Percentiles rank a stretch among this genome's conserved stretches.
phyloP scores from a whole-genome alignment of 2,888 invertebrate species.

The Salticus scenicus region DNA sequence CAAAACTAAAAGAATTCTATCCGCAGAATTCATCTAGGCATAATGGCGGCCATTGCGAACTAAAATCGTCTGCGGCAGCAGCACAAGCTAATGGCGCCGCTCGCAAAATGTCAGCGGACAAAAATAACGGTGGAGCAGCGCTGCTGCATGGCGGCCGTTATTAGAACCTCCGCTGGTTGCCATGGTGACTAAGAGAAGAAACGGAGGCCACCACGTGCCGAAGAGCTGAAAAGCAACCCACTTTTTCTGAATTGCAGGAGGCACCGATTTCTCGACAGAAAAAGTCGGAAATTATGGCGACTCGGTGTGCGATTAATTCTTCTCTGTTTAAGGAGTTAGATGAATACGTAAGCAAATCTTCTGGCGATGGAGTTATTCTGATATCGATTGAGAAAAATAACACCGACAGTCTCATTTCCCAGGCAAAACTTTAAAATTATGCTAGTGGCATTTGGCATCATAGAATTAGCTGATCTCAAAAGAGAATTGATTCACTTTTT shows the following conservation, averaged over 20 bases:
- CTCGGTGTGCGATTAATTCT: neutral
- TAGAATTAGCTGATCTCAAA: too few relatives aligned
- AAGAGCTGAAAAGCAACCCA: neutral
- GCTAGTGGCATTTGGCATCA: too few relatives aligned
- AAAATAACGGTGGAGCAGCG: neutral
- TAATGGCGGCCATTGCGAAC: slow-evolving; percentile 9
- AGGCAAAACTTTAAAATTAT: too few relatives aligned
- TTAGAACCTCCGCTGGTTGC: slow-evolving; percentile 15
- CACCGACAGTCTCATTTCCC: too few relatives aligned
- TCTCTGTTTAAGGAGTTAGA: neutral
- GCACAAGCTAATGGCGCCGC: slow-evolving; percentile 3
- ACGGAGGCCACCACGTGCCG: slow-evolving; percentile 15
- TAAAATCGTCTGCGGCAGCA: slow-evolving; percentile 10
- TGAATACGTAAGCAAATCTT: neutral
- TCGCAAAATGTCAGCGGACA: neutral
- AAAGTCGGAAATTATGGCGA: neutral
- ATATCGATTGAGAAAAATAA: too few relatives aligned
- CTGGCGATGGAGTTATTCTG: too few relatives aligned
- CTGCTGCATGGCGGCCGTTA: neutral
- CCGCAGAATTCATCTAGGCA: neutral
- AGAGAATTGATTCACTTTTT: too few relatives aligned
- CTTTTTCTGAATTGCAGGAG: neutral
- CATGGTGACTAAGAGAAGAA: neutral
- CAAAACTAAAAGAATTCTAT: slow-evolving; percentile 7
- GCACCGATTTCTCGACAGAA: slow-evolving; percentile 1